Percentiles rank a stretch among this genome's conserved stretches.
Conservation (phyloP, 2,888 invertebrate genomes). For the Orthosia gracilis region DNA sequence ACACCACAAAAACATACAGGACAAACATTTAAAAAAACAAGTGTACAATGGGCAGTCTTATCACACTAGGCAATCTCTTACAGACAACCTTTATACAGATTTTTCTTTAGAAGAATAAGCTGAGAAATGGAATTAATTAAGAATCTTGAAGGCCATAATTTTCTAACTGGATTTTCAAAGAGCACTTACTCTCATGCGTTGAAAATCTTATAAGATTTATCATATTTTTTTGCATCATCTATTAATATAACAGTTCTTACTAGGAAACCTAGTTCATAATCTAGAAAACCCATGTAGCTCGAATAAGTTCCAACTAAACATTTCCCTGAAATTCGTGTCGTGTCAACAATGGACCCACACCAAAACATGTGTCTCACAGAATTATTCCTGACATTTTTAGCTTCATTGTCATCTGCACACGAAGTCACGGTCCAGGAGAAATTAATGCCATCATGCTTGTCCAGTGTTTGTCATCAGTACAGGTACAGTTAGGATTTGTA, state of each 20-base stretch:
- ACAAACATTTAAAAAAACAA: no score
- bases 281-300: no score
- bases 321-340: slow-evolving; percentile 61
- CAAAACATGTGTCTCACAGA: slow-evolving; percentile 86
- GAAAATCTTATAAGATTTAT: slow-evolving; percentile 32
- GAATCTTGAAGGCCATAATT: neutral
- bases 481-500: slow-evolving; percentile 5
- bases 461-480: slow-evolving; percentile 53
- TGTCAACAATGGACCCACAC: slow-evolving; percentile 72
- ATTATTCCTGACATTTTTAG: slow-evolving; percentile 90
- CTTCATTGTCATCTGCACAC: slow-evolving; percentile 88
- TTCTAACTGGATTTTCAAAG: neutral
- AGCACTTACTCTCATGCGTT: neutral
- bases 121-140: neutral
- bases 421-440: slow-evolving; percentile 90
- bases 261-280: no score
- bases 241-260: neutral
- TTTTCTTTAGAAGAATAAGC: neutral
- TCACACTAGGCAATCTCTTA: no score
- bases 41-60: no score
- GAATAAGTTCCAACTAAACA: neutral
- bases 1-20: no score
- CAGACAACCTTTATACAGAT: no score
- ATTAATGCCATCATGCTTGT: slow-evolving; percentile 83
- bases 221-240: neutral